Evolutionary conservation across 1,140 invertebrate genomes (phyloP).

Genomic region (Marisa cornuarietis): DNA sequence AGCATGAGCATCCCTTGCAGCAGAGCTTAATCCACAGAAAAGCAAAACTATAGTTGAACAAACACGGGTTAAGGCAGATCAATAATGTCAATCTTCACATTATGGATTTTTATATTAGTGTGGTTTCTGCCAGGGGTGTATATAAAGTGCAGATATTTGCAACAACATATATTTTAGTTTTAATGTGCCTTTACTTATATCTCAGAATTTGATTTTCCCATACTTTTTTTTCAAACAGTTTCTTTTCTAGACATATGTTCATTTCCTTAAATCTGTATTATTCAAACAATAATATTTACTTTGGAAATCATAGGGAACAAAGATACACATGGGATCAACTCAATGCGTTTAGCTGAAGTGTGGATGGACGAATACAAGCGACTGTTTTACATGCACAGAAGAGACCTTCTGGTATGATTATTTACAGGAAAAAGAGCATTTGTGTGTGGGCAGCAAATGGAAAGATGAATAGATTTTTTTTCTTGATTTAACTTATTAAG

Average conservation of each 20-base stretch:
- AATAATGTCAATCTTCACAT: too few relatives aligned
- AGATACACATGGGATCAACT: conserved; percentile 68
- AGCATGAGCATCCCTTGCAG: too few relatives aligned
- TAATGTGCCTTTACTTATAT: background rate
- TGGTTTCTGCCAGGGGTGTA: too few relatives aligned
- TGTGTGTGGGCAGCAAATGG: too few relatives aligned
- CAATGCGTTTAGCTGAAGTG: conserved; percentile 68
- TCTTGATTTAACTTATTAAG: background rate
- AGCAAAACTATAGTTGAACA: too few relatives aligned
- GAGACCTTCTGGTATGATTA: conserved; percentile 45
- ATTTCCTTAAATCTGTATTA: background rate
- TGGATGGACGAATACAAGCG: conserved; percentile 93
- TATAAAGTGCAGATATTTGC: too few relatives aligned
- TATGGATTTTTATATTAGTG: too few relatives aligned
- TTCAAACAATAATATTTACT: too few relatives aligned
- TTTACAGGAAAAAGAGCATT: too few relatives aligned
- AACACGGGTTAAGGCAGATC: too few relatives aligned
- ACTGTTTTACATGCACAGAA: conserved; percentile 62
- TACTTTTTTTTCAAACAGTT: background rate
- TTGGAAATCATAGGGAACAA: conserved; percentile 51
- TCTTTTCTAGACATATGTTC: background rate
- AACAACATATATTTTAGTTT: background rate
- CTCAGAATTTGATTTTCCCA: background rate
- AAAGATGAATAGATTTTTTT: background rate
- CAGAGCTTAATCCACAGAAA: too few relatives aligned